Evolutionary conservation across 2,888 invertebrate genomes (phyloP).

Genomic region (Dendrolimus pini): DNA sequence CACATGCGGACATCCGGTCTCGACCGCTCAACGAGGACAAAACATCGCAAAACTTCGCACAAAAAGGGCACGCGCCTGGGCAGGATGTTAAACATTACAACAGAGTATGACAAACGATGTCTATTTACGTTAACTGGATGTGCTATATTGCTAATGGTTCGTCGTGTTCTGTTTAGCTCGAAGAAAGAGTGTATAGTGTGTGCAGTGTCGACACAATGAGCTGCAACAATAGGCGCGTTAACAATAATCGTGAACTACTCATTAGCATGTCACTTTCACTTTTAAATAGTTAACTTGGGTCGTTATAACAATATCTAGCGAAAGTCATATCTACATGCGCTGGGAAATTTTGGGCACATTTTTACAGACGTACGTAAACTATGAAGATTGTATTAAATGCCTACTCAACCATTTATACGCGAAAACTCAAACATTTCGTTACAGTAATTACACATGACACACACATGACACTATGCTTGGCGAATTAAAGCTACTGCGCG

Average conservation of each 20-base stretch:
- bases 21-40: conserved; percentile 33
- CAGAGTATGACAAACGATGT: conserved; percentile 30
- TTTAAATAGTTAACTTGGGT: background rate
- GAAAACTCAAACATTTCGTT: no score
- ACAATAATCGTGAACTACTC: background rate
- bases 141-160: conserved; percentile 20
- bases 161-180: conserved; percentile 3
- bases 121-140: conserved; percentile 27
- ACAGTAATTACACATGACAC: no score
- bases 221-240: background rate
- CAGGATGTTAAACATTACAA: conserved; percentile 40
- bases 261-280: background rate
- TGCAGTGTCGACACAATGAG: background rate
- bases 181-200: conserved; percentile 1
- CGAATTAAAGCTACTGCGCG: no score
- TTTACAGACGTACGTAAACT: background rate
- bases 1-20: conserved; percentile 42
- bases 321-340: background rate
- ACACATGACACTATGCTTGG: no score
- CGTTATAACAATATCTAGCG: background rate
- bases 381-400: no score
- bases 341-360: background rate
- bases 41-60: conserved; percentile 41
- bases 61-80: conserved; percentile 35
- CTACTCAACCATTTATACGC: no score